A percentile compares a stretch with the other conserved stretches of the same genome.
phyloP scores from a whole-genome alignment of 2,797 vertebrate genomes.

The Falco novaeseelandiae region DNA sequence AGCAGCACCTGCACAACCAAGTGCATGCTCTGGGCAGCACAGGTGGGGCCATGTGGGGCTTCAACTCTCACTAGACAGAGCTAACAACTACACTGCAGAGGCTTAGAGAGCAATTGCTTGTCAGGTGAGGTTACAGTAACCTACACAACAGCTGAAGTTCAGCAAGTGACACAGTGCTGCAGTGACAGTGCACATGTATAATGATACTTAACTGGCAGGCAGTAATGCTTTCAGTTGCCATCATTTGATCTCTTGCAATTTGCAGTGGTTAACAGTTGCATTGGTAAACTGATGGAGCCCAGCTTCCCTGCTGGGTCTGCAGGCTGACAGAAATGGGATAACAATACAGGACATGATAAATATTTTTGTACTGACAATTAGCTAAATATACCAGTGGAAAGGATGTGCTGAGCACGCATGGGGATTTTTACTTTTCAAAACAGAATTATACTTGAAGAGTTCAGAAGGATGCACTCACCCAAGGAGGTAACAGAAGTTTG shows the following conservation, averaged over 20 bases:
- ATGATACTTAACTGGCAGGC: background rate
- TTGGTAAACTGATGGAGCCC: background rate
- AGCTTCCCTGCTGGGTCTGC: background rate
- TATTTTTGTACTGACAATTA: background rate
- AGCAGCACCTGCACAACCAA: rapidly evolving
- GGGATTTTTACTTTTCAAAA: background rate
- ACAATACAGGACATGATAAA: background rate
- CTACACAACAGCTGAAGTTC: background rate
- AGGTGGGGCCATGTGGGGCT: rapidly evolving
- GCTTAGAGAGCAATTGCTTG: rapidly evolving
- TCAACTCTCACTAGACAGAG: background rate
- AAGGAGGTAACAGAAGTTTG: background rate
- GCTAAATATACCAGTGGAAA: background rate
- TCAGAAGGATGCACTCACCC: background rate
- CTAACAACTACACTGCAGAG: background rate
- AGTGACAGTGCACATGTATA: rapidly evolving
- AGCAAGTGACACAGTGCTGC: rapidly evolving
- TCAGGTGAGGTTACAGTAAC: background rate
- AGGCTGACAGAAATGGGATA: background rate
- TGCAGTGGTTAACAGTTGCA: background rate
- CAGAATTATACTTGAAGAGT: background rate
- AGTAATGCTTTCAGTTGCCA: background rate
- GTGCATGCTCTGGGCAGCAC: background rate
- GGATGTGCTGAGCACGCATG: background rate
- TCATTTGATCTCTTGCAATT: background rate